Base-by-base conservation (phyloP, 1,140 invertebrate genomes). In the Lepidotrigona ventralis region DNA sequence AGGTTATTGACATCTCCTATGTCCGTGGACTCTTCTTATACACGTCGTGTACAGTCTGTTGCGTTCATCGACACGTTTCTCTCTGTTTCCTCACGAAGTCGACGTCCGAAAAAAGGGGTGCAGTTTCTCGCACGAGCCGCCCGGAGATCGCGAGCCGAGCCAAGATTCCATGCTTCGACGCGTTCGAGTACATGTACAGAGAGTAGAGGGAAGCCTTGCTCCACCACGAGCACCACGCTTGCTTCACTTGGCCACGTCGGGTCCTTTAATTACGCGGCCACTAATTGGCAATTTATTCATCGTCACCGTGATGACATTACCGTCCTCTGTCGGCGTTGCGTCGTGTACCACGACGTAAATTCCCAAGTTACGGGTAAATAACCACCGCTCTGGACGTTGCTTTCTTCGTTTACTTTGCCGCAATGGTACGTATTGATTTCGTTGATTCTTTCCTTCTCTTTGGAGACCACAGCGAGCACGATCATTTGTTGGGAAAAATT, bases 1-100 rank as follows among this genome's bases (percentile, higher is more conserved):
- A 86, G 91, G 91, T 92, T 92, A 92, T 92, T 92, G 91, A 92
- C 92, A 90, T 90, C 84, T 85, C 86, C 51, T 82, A 46, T 72
- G 54, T 75, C 23, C 33, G 70, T 70, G 73, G 63, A 75, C n/a
- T 73, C 39, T 83, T 69, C 39, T 83, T 69, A 33, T 58, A 66
- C 53, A 26, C 39, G 2, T 29, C 39, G 5, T 60, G 15, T 26
- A 26, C n/a, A 26, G 0, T 33, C 15, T 33, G 23, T 77, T 60
- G 6, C 14, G 15, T 46, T 11, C 21, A 3, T 6, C 64, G 53
- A 9, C 17, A 15, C n/a, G n/a, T n/a, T n/a, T 33, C 33, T 74
- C 46, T 58, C 2, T 6, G 21, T 68, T n/a, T 11, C 12, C 53
- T 39, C 26, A 19, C 11, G 58, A 29, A 15, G 21, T 39, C 51